These are phyloP conservation scores for Siniperca undulata DNA, from an alignment of 2,797 vertebrate genomes.

Conservation along the genomic window DNA sequence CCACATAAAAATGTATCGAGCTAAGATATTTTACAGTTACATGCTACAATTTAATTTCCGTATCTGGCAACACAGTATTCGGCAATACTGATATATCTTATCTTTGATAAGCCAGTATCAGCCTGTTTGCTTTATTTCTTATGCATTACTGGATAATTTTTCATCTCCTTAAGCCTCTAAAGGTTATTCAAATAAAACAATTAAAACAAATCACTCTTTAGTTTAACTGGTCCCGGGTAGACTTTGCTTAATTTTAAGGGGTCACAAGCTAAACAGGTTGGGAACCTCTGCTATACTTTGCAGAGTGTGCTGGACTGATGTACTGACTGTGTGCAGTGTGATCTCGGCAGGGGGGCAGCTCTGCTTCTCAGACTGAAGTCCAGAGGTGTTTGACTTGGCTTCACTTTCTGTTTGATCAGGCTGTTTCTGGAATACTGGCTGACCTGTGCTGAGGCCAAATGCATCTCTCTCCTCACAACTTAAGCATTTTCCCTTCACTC, in stretches of 20 bases:
- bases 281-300: slow-evolving; percentile 14
- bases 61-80: not conserved
- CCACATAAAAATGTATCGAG: not conserved
- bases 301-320: slow-evolving; percentile 40
- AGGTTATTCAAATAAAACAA: not conserved
- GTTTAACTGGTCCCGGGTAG: not conserved
- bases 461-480: slow-evolving; percentile 48
- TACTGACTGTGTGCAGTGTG: slow-evolving; percentile 61
- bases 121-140: not conserved
- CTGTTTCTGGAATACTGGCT: slow-evolving; percentile 79
- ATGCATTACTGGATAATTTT: not conserved
- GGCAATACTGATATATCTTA: not conserved
- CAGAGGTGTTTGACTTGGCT: slow-evolving; percentile 84
- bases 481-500: slow-evolving; percentile 16
- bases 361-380: slow-evolving; percentile 76
- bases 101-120: not conserved
- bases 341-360: slow-evolving; percentile 60
- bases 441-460: slow-evolving; percentile 67
- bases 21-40: not conserved
- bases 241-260: not conserved
- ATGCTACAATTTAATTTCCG: not conserved
- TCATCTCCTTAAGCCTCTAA: not conserved
- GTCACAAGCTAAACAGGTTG: not conserved
- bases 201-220: not conserved
- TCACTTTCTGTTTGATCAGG: slow-evolving; percentile 82